phyloP scores from a whole-genome alignment of 2,888 invertebrate genomes.

The Leptodirus hochenwartii region DNA sequence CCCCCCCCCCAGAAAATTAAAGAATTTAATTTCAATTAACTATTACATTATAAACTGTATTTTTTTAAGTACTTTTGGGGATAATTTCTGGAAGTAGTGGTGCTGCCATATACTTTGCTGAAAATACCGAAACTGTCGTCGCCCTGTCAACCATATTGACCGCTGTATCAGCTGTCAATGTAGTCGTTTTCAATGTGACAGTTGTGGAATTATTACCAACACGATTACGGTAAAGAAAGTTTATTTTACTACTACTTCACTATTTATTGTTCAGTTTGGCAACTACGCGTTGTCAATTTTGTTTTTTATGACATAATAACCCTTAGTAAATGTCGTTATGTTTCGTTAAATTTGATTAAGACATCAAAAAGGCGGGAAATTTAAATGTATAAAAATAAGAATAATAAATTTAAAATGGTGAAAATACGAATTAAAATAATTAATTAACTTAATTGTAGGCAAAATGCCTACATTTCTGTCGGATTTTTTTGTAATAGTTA shows the following conservation, averaged over 20 bases:
- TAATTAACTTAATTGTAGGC: no score
- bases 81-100: constrained; percentile 29
- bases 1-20: no score
- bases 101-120: constrained; percentile 36
- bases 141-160: constrained; percentile 33
- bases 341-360: no score
- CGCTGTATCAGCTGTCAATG: constrained; percentile 27
- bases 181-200: constrained; percentile 39
- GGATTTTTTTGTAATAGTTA: constrained; percentile 4
- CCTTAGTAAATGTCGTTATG: no score
- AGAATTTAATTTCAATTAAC: not conserved
- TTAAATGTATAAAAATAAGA: no score
- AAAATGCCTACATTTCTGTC: no score
- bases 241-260: constrained; percentile 1
- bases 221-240: constrained; percentile 33
- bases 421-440: constrained; percentile 3
- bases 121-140: constrained; percentile 32
- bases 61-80: not conserved
- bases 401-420: no score
- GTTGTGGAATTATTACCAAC: constrained; percentile 48
- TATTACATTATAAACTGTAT: not conserved
- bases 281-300: no score
- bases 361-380: no score
- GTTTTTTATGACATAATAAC: no score
- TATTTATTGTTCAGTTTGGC: no score